phyloP scores from a whole-genome alignment of 1,140 invertebrate genomes.

The Diorhabda sublineata region DNA sequence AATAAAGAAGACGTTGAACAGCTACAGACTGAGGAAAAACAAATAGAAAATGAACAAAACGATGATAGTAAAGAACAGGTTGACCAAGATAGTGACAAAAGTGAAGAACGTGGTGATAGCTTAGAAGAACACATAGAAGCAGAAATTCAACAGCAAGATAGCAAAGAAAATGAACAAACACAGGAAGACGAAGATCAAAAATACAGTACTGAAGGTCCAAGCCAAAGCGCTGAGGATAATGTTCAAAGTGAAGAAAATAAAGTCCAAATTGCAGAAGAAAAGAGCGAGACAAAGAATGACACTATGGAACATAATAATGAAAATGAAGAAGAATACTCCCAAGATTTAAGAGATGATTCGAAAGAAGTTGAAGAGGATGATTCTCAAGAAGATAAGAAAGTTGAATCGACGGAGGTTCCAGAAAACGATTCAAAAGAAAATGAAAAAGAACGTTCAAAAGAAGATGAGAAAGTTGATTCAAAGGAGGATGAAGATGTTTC shows the following conservation, averaged over 20 bases:
- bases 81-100: neutral
- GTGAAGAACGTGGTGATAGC: constrained; percentile 24
- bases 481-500: constrained; percentile 20
- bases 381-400: neutral
- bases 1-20: constrained; percentile 15
- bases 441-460: constrained; percentile 14
- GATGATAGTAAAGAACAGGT: constrained; percentile 15
- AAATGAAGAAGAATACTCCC: constrained; percentile 14
- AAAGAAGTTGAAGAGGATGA: constrained; percentile 18
- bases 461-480: neutral
- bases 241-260: constrained; percentile 35
- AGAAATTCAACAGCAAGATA: constrained; percentile 20
- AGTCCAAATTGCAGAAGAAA: constrained; percentile 23
- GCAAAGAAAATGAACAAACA: constrained; percentile 39
- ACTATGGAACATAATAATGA: constrained; percentile 12
- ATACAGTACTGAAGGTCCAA: constrained; percentile 21
- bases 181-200: constrained; percentile 21
- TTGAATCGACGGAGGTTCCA: constrained; percentile 8
- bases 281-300: constrained; percentile 16
- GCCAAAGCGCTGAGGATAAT: constrained; percentile 14
- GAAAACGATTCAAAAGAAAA: constrained; percentile 16
- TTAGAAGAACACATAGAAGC: neutral
- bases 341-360: constrained; percentile 14
- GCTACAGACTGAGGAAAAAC: constrained; percentile 10
- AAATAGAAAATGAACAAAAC: constrained; percentile 25